Evolutionary conservation across 2,797 vertebrate species (phyloP).

Genomic region (Acrossocheilus fasciatus): DNA sequence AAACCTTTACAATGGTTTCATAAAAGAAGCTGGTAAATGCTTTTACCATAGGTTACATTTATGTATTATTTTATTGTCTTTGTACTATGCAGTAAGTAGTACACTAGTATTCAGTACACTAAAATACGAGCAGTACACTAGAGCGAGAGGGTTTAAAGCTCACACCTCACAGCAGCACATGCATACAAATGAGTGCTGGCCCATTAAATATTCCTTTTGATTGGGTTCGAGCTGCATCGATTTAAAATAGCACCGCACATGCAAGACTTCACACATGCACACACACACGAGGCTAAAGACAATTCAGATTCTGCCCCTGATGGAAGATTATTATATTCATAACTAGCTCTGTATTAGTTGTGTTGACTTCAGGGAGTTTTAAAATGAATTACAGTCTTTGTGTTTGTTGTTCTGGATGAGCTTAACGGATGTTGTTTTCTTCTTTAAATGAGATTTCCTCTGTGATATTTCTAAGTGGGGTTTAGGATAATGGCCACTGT

Average conservation of each 20-base stretch:
- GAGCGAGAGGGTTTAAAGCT: neutral
- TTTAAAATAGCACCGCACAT: constrained; percentile 74
- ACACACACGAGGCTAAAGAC: neutral
- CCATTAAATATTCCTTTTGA: constrained; percentile 83
- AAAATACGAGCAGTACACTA: neutral
- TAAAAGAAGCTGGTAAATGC: neutral
- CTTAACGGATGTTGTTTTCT: constrained; percentile 13
- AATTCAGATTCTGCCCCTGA: constrained; percentile 8
- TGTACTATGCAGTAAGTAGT: neutral
- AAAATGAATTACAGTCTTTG: constrained; percentile 24
- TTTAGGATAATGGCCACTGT: neutral
- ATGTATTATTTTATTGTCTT: neutral
- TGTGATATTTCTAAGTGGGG: neutral
- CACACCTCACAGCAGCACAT: neutral
- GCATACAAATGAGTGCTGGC: constrained; percentile 66
- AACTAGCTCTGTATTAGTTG: constrained; percentile 12
- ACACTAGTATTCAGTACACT: neutral
- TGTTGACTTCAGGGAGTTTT: constrained; percentile 28
- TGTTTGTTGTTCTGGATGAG: constrained; percentile 24
- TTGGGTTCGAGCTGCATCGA: constrained; percentile 76
- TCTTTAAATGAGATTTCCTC: constrained; percentile 22
- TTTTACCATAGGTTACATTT: neutral
- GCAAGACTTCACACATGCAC: constrained; percentile 58
- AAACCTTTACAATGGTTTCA: neutral
- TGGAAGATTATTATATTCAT: constrained; percentile 35